These are phyloP conservation scores for Diceros bicornis DNA, from an alignment of 2,797 vertebrate genomes.

Conservation along the genomic window DNA sequence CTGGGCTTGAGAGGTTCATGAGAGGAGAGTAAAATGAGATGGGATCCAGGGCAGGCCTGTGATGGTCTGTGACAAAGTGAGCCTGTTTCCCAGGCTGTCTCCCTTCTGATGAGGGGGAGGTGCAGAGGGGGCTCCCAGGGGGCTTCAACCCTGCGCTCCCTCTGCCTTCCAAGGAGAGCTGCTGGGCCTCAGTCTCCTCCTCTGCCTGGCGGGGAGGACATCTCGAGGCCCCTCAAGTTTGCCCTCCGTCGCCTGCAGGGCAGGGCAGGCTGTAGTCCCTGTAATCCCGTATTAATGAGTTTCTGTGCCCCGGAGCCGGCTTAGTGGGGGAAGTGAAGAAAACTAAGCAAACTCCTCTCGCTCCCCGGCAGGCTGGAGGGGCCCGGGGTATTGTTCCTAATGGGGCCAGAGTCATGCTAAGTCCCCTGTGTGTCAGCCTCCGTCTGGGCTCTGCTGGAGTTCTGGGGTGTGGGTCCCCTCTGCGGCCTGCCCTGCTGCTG, in stretches of 20 bases:
- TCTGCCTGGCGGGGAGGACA: background rate
- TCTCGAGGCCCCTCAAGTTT: background rate
- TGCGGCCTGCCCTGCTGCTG: background rate
- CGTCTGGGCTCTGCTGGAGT: background rate
- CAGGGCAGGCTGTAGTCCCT: conserved; percentile 17
- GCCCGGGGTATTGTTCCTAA: fast-evolving
- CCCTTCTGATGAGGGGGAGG: background rate
- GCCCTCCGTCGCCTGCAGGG: background rate
- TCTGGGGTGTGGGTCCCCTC: background rate
- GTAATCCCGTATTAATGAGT: conserved; percentile 75
- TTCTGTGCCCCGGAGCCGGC: background rate
- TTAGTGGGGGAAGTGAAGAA: background rate
- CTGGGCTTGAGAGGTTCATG: background rate
- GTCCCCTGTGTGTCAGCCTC: background rate
- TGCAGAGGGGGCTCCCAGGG: background rate
- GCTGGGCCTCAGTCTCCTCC: background rate
- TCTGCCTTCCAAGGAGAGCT: background rate
- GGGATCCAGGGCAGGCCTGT: background rate
- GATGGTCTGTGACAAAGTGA: background rate
- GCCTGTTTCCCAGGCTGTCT: background rate
- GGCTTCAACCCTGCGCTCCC: background rate
- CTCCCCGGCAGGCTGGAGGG: background rate
- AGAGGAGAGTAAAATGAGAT: fast-evolving
- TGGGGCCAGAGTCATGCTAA: background rate
- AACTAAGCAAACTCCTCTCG: background rate